These are phyloP conservation scores for Quadriops clusia DNA, from an alignment of 2,888 invertebrate species.

Conservation along the genomic window DNA sequence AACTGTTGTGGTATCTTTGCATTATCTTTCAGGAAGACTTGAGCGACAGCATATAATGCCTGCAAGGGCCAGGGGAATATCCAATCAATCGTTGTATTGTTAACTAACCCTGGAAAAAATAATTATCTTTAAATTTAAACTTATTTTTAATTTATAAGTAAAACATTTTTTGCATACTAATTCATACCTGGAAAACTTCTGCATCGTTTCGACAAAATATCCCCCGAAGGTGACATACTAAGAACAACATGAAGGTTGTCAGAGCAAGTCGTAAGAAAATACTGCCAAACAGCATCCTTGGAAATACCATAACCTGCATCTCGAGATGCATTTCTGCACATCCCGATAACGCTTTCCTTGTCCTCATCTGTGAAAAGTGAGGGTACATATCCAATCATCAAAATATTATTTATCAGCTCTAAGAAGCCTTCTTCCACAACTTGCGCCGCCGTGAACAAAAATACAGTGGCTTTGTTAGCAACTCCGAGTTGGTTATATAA, in stretches of 20 bases:
- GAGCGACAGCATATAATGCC: conserved; percentile 78
- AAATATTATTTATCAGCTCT: conserved; percentile 83
- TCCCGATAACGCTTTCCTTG: conserved; percentile 65
- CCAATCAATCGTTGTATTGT: conserved; percentile 89
- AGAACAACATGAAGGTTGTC: conserved; percentile 83
- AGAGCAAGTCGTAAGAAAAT: conserved; percentile 64
- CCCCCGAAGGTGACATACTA: conserved; percentile 82
- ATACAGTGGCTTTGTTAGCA: conserved; percentile 66
- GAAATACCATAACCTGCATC: conserved; percentile 61
- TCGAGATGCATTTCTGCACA: conserved; percentile 55
- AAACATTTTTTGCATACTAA: conserved; percentile 85
- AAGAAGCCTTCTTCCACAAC: conserved; percentile 72
- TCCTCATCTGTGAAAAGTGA: conserved; percentile 82
- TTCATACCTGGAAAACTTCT: conserved; percentile 86
- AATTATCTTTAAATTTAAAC: too few relatives aligned
- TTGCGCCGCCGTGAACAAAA: conserved; percentile 76
- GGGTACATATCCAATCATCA: conserved; percentile 77
- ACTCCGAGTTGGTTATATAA: conserved; percentile 67
- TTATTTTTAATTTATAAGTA: too few relatives aligned
- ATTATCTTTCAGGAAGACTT: conserved; percentile 65
- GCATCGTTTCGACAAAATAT: conserved; percentile 69
- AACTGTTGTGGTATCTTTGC: conserved; percentile 28
- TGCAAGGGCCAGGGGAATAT: conserved; percentile 89
- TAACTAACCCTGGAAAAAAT: conserved; percentile 87
- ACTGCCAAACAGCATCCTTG: conserved; percentile 78